A percentile compares a stretch with the other conserved stretches of the same genome.
Conservation (phyloP, 2,113 vertebrate species). For the Chlorodrepanis virens region DNA sequence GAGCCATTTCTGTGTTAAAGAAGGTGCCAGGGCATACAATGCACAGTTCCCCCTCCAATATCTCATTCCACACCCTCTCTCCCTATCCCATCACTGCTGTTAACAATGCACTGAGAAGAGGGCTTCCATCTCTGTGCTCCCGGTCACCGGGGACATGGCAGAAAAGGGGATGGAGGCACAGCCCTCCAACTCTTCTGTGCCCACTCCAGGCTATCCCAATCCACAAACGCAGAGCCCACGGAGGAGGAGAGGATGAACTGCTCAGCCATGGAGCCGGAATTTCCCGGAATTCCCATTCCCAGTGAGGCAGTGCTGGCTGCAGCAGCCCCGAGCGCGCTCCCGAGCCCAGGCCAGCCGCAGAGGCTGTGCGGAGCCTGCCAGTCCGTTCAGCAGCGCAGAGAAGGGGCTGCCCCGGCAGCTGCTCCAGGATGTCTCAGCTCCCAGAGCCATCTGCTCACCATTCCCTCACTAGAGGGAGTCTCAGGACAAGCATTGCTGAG, state of each 20-base stretch:
- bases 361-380: neutral
- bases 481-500: neutral
- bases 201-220: accelerated
- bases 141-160: neutral
- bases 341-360: accelerated
- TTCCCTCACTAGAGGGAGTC: conserved; percentile 23
- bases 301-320: no score
- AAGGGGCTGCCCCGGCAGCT: accelerated
- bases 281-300: neutral
- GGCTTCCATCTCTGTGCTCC: neutral
- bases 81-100: neutral
- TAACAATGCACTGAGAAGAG: neutral
- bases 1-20: neutral
- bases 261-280: no score
- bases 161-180: neutral
- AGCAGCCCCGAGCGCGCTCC: accelerated
- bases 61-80: neutral
- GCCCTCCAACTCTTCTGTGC: neutral
- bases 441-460: accelerated
- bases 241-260: neutral
- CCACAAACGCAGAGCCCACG: neutral
- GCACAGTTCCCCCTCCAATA: neutral
- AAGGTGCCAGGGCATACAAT: neutral
- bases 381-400: accelerated
- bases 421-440: accelerated